phyloP scores from a whole-genome alignment of 2,113 vertebrate genomes.

The Seriola aureovittata region DNA sequence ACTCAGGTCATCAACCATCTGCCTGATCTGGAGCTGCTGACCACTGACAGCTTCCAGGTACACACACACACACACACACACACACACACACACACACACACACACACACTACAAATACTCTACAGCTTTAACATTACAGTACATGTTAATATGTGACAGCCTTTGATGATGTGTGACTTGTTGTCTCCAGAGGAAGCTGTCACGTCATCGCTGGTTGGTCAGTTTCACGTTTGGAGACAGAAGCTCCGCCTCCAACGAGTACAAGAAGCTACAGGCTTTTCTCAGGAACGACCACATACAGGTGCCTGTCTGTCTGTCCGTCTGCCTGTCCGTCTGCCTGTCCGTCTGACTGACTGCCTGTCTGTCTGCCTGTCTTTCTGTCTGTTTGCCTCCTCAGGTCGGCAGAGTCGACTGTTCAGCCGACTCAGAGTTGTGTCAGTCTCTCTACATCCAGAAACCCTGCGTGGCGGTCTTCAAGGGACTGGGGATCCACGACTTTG shows the following conservation, averaged over 20 bases:
- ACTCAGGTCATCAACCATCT: slow-evolving; percentile 89
- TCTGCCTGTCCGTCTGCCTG: not conserved
- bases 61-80: not conserved
- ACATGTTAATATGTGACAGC: not conserved
- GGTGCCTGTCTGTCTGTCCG: slow-evolving; percentile 74
- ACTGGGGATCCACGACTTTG: slow-evolving; percentile 92
- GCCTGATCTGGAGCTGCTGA: slow-evolving; percentile 91
- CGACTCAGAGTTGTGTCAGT: slow-evolving; percentile 87
- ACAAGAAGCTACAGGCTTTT: slow-evolving; percentile 93
- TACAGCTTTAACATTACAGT: not conserved
- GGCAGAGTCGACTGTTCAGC: slow-evolving; percentile 92
- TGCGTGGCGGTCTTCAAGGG: slow-evolving; percentile 96
- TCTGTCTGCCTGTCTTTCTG: not conserved
- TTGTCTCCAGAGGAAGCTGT: slow-evolving; percentile 86
- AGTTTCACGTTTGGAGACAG: slow-evolving; percentile 91
- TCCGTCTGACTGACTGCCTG: not conserved
- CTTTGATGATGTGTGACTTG: not conserved
- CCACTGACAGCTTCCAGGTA: slow-evolving; percentile 89
- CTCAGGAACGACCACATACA: slow-evolving; percentile 93
- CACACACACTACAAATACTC: not conserved
- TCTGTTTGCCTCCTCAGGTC: slow-evolving; percentile 85
- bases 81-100: not conserved
- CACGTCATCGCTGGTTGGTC: slow-evolving; percentile 94
- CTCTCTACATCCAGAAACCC: slow-evolving; percentile 92
- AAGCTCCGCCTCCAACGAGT: slow-evolving; percentile 84